Percentiles rank a stretch among this genome's conserved stretches.
phyloP scores from a whole-genome alignment of 2,113 vertebrate species.

The Nothocercus julius region DNA sequence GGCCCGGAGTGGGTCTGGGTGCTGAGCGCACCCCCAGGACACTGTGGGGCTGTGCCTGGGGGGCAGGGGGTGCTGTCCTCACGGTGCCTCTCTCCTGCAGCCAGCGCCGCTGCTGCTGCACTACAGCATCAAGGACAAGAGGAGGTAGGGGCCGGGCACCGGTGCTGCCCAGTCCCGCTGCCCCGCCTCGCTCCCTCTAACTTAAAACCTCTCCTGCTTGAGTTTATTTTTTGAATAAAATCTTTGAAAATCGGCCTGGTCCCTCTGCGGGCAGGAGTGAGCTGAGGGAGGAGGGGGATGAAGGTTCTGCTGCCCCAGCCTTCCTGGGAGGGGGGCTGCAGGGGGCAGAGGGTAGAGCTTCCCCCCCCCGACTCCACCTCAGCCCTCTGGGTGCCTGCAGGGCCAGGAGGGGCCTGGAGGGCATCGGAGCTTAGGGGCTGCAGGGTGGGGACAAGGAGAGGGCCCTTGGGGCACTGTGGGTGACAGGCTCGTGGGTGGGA shows the following conservation, averaged over 20 bases:
- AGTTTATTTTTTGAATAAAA: constrained; percentile 84
- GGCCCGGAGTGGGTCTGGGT: too few relatives aligned
- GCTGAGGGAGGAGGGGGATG: background rate
- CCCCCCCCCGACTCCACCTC: too few relatives aligned
- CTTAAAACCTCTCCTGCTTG: constrained; percentile 32
- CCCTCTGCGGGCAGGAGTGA: background rate
- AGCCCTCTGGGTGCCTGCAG: background rate
- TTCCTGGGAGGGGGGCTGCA: fast-evolving
- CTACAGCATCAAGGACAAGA: constrained; percentile 83
- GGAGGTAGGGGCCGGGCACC: constrained; percentile 74
- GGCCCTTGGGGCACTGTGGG: too few relatives aligned
- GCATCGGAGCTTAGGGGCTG: too few relatives aligned
- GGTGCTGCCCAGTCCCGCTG: background rate
- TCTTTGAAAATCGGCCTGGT: background rate
- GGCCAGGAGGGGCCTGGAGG: too few relatives aligned
- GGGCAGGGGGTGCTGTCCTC: background rate
- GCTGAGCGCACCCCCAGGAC: too few relatives aligned
- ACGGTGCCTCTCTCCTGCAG: constrained; percentile 26
- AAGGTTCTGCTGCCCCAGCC: background rate
- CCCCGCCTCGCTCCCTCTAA: constrained; percentile 55
- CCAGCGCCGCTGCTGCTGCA: constrained; percentile 79
- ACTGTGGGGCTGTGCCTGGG: too few relatives aligned
- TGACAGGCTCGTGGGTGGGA: too few relatives aligned
- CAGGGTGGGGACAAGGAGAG: background rate
- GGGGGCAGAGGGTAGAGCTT: too few relatives aligned